Conservation (phyloP, 30 jellyfish, hydroid and myxozoan genomes). For the Nemopilema nomurai region DNA sequence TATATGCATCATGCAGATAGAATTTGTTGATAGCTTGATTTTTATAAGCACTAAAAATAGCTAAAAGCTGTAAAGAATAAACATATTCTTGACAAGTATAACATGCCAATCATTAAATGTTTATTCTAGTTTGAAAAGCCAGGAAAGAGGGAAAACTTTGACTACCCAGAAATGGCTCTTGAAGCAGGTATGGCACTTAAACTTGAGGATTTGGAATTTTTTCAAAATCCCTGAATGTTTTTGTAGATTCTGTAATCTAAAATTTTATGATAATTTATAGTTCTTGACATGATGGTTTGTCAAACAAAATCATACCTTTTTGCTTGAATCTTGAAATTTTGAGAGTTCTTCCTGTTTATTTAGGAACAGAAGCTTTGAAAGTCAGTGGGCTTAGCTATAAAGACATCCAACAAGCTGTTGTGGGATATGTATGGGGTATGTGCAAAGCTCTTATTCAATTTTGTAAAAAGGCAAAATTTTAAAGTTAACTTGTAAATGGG, state of each 20-base stretch:
- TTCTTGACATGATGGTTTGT: too few relatives aligned
- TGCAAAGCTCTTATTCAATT: too few relatives aligned
- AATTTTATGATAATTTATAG: too few relatives aligned
- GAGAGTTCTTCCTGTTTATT: not conserved
- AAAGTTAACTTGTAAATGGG: too few relatives aligned
- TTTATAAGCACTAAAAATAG: too few relatives aligned
- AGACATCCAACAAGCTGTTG: conserved; percentile 91
- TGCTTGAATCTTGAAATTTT: too few relatives aligned
- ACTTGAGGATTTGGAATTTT: too few relatives aligned
- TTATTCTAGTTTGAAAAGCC: conserved; percentile 93
- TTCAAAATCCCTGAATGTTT: too few relatives aligned
- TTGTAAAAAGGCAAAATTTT: too few relatives aligned
- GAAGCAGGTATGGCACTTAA: conserved; percentile 77
- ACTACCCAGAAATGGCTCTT: conserved; percentile 89
- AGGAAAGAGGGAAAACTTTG: conserved; percentile 90
- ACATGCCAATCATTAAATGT: not conserved
- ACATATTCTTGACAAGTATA: too few relatives aligned
- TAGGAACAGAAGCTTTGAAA: conserved; percentile 83
- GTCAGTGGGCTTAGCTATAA: conserved; percentile 74
- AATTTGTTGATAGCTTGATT: not conserved
- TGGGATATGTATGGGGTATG: conserved; percentile 94
- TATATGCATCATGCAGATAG: not conserved
- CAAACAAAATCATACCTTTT: too few relatives aligned
- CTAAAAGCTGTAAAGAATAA: too few relatives aligned
- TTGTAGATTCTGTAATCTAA: not conserved